A percentile compares a stretch with the other conserved stretches of the same genome.
phyloP scores from a whole-genome alignment of 1,140 invertebrate species.

The Diorhabda elongata region DNA sequence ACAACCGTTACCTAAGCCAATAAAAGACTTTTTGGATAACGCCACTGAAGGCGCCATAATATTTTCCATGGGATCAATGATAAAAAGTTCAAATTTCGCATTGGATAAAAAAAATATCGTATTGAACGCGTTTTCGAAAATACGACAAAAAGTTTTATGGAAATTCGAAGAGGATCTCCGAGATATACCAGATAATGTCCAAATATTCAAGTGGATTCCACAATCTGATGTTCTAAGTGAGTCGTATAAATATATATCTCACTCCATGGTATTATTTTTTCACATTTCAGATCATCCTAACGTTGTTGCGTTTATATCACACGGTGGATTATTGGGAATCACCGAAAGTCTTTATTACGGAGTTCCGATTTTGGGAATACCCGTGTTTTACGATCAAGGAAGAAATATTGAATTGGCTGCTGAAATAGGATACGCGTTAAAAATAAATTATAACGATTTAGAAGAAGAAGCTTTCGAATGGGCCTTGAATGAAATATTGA shows the following conservation, averaged over 20 bases:
- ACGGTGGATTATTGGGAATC: constrained; percentile 36
- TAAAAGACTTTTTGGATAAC: constrained; percentile 48
- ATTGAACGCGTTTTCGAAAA: constrained; percentile 48
- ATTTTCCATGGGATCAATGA: constrained; percentile 52
- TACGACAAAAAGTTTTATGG: constrained; percentile 56
- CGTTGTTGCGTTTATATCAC: constrained; percentile 34
- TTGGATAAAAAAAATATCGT: constrained; percentile 45
- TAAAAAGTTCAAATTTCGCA: constrained; percentile 48
- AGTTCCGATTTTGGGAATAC: constrained; percentile 51
- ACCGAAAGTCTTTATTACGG: constrained; percentile 51
- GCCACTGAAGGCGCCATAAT: constrained; percentile 46
- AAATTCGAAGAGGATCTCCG: constrained; percentile 53
- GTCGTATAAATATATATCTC: constrained; percentile 3
- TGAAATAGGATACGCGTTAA: constrained; percentile 28
- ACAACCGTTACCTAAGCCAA: constrained; percentile 24
- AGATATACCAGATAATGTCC: constrained; percentile 51
- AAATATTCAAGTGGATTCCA: constrained; percentile 54
- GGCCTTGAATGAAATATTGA: constrained; percentile 40
- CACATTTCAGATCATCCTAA: constrained; percentile 36
- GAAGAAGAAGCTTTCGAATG: constrained; percentile 37
- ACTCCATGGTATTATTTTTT: neutral
- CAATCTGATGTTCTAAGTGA: constrained; percentile 60
- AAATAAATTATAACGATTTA: constrained; percentile 40
- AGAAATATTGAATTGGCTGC: constrained; percentile 38
- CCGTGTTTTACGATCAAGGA: constrained; percentile 42